Percentiles rank a stretch among this genome's conserved stretches.
phyloP scores from a whole-genome alignment of 2,888 invertebrate genomes.

The Resseliella maxima region DNA sequence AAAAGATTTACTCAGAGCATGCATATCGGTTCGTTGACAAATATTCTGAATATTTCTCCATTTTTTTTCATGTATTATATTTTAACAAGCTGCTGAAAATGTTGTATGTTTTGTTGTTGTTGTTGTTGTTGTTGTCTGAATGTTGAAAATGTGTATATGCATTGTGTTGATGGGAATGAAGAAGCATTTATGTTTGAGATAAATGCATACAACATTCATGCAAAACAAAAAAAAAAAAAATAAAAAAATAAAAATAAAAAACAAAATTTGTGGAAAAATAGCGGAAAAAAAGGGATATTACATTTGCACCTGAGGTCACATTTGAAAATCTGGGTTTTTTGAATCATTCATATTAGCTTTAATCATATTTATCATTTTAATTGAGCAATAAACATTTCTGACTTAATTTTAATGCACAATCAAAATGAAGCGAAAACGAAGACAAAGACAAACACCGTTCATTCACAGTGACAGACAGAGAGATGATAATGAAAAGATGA shows the following conservation, averaged over 20 bases:
- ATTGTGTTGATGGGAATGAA: neutral
- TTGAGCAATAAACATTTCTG: slow-evolving; percentile 34
- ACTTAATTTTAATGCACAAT: slow-evolving; percentile 26
- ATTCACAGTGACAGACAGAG: neutral
- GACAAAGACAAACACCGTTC: neutral
- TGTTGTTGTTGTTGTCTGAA: neutral
- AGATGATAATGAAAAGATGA: no score
- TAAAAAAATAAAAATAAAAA: neutral
- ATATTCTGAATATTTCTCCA: no score
- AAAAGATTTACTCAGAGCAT: neutral
- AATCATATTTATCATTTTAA: slow-evolving; percentile 46
- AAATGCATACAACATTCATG: neutral
- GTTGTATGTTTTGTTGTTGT: neutral
- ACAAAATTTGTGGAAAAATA: neutral
- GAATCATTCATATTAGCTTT: neutral
- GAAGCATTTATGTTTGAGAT: neutral
- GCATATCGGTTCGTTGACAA: neutral
- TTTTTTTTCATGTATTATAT: neutral
- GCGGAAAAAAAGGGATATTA: neutral
- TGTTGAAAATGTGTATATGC: no score
- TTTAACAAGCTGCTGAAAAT: neutral
- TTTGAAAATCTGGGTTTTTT: neutral
- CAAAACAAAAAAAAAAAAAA: neutral
- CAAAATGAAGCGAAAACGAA: neutral
- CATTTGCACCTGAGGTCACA: slow-evolving; percentile 12